These are phyloP conservation scores for Synanthedon vespiformis DNA, from an alignment of 2,888 invertebrate species.

Conservation along the genomic window DNA sequence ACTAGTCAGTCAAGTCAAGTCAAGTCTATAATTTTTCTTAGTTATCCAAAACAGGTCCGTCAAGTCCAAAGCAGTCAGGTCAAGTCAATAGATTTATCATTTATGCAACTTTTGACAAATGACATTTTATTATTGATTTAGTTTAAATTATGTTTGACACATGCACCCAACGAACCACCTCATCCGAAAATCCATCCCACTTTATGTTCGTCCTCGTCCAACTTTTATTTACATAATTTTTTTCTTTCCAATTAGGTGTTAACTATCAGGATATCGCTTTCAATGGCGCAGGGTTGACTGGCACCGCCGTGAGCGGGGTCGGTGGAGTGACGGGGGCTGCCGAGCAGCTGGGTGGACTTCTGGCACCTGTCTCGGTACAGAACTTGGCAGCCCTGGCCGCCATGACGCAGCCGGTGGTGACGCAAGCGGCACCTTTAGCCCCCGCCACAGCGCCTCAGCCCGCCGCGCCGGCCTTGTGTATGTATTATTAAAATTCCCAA, in stretches of 20 bases:
- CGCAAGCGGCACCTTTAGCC: slow-evolving; percentile 61
- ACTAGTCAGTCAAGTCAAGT: too few relatives aligned
- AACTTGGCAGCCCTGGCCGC: slow-evolving; percentile 91
- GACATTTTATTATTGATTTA: too few relatives aligned
- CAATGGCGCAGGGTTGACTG: slow-evolving; percentile 64
- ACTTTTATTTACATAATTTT: not conserved
- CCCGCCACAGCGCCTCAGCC: slow-evolving; percentile 51
- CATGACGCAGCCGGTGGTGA: slow-evolving; percentile 75
- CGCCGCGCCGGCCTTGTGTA: slow-evolving; percentile 30
- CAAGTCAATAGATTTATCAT: too few relatives aligned
- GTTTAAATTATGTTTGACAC: too few relatives aligned
- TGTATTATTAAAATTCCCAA: slow-evolving; percentile 19
- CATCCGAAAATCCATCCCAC: not conserved
- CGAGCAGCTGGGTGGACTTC: slow-evolving; percentile 88
- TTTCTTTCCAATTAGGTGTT: slow-evolving; percentile 40
- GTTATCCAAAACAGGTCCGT: too few relatives aligned
- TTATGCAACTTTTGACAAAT: too few relatives aligned
- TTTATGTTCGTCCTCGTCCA: not conserved
- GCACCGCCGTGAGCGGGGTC: slow-evolving; percentile 25
- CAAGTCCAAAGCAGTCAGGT: too few relatives aligned
- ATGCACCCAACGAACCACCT: not conserved
- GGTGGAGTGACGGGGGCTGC: slow-evolving; percentile 73
- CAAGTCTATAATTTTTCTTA: too few relatives aligned
- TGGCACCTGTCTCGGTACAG: slow-evolving; percentile 89
- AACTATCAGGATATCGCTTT: slow-evolving; percentile 68